Evolutionary conservation across 1,140 invertebrate species (phyloP).

Genomic region (Drosophila bipectinata): DNA sequence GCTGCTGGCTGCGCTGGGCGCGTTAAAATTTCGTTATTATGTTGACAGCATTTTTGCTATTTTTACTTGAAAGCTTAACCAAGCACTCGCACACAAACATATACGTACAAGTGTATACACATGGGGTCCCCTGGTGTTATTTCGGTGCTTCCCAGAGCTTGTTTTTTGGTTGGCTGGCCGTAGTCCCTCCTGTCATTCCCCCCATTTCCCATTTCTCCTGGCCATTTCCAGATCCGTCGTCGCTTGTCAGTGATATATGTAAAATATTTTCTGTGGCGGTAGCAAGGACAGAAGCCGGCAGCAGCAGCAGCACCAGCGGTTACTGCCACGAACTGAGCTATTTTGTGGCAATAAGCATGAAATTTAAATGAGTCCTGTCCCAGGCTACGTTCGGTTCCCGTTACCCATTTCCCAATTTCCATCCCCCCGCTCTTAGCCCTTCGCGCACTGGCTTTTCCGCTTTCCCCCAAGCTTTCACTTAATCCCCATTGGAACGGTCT

Average conservation of each 20-base stretch:
- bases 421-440: not conserved
- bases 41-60: constrained; percentile 81
- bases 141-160: constrained; percentile 79
- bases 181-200: constrained; percentile 16
- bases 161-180: constrained; percentile 77
- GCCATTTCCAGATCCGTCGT: constrained; percentile 61
- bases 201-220: constrained; percentile 3
- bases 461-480: constrained; percentile 25
- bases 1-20: constrained; percentile 65
- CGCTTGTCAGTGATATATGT: constrained; percentile 75
- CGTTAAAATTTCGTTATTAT: constrained; percentile 83
- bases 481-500: constrained; percentile 48
- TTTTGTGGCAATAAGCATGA: constrained; percentile 82
- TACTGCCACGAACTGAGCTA: constrained; percentile 70
- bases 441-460: constrained; percentile 1
- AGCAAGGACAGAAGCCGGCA: constrained; percentile 12
- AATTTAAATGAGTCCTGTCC: constrained; percentile 76
- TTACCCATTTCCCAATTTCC: constrained; percentile 10
- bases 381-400: constrained; percentile 14
- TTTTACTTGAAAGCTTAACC: constrained; percentile 81
- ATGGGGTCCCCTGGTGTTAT: constrained; percentile 70
- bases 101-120: constrained; percentile 8
- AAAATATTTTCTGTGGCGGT: constrained; percentile 49
- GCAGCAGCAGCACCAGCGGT: constrained; percentile 17
- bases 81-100: constrained; percentile 48